Conservation (phyloP, 2,888 invertebrate genomes). For the Drosophila melanosoma region DNA sequence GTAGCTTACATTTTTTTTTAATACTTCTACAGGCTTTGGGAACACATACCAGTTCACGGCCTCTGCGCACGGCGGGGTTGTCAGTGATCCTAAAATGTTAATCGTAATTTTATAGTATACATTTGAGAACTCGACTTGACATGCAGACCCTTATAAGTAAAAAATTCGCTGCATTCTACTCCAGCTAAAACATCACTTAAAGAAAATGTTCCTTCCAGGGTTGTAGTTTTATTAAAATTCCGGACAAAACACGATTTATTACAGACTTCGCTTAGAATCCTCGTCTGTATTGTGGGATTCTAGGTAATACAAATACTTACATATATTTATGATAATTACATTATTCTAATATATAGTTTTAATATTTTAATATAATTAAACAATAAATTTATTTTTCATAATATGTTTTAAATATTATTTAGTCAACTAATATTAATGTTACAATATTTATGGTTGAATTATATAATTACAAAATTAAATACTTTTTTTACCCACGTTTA, state of each 20-base stretch:
- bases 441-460: too few species aligned
- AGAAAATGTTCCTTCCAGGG: constrained; percentile 24
- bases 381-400: too few species aligned
- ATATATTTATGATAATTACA: not conserved
- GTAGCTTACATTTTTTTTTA: constrained; percentile 41
- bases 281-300: constrained; percentile 6
- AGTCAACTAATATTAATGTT: too few species aligned
- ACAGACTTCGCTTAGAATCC: constrained; percentile 37
- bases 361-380: too few species aligned
- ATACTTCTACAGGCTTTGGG: constrained; percentile 49
- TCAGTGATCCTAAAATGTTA: constrained; percentile 53
- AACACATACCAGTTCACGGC: constrained; percentile 66
- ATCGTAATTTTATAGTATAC: not conserved
- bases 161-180: constrained; percentile 43
- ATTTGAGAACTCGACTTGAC: not conserved
- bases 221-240: constrained; percentile 22
- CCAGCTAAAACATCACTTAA: constrained; percentile 47
- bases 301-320: not conserved
- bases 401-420: too few species aligned
- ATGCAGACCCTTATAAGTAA: constrained; percentile 55
- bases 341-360: too few species aligned
- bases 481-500: too few species aligned
- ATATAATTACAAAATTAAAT: too few species aligned
- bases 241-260: constrained; percentile 24
- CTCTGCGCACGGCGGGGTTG: constrained; percentile 68